Base-by-base conservation (phyloP, 2,797 vertebrate genomes). In the Masticophis lateralis region DNA sequence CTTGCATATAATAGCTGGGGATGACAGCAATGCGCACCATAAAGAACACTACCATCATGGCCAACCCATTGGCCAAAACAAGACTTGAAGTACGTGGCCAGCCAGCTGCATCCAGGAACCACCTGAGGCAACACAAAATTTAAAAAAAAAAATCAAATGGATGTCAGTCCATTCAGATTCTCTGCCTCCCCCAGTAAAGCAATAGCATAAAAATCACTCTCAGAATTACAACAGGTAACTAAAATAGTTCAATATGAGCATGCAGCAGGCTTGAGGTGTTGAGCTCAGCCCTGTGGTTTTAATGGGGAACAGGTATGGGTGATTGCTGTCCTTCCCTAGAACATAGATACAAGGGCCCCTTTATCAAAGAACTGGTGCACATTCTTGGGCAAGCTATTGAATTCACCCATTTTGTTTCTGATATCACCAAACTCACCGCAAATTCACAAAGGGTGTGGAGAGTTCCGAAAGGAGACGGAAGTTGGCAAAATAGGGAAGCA, bases 401-500 rank as follows among this genome's bases (percentile, higher is more conserved):
- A 20, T 28, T 16, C 16, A 25, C n/a, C 22, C 14, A 20, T 37
- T 8, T n/a, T 69, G 59, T 43, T 32, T 57, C 4, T 25, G 37
- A 20, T 56, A 25, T 20, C 3, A 20, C 28, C 3, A 16, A 83
- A 91, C 94, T 96, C 92, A 98, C 98, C 98, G 98, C 96, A 98
- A 98, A 95, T 98, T 98, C 93, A 98, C 98, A 91, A 98, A 99
- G 0, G 98, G 98, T 0, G 98, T 98, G 59, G 98, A 98, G 57
- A 98, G 95, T 96, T 99, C 98, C 16, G 98, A 98, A 95, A 99
- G 98, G 91, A 98, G 98, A n/a, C 98, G 98, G 92, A 98, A 98
- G 97, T 98, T 98, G 94, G 98, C 97, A 53, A 98, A 98, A 95
- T 98, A 98, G 10, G 98, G 98, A 94, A 98, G 98, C 79, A 98